A percentile compares a stretch with the other conserved stretches of the same genome.
These are phyloP conservation scores for Calycopis cecrops DNA, from an alignment of 1,140 invertebrate species.

Conservation along the genomic window DNA sequence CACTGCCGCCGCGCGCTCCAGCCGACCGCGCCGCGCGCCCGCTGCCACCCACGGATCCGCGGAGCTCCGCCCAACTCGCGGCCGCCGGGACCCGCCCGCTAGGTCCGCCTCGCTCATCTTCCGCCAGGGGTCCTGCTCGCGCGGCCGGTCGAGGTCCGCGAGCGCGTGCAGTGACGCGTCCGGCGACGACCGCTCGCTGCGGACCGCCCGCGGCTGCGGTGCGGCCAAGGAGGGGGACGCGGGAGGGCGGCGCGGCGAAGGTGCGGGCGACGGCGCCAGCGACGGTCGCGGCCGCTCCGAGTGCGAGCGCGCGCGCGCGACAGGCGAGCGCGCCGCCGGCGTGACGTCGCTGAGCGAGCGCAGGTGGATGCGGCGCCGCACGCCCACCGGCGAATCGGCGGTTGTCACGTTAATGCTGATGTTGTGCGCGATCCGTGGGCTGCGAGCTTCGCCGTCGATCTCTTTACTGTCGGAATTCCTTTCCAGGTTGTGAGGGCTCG, in stretches of 20 bases:
- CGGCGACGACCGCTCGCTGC: conserved; percentile 35
- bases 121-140: conserved; percentile 35
- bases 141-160: conserved; percentile 16
- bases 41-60: conserved; percentile 45
- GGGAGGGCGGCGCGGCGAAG: conserved; percentile 35
- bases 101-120: conserved; percentile 41
- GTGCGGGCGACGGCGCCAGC: conserved; percentile 30
- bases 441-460: conserved; percentile 22
- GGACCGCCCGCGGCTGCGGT: conserved; percentile 25
- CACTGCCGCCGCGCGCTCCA: conserved; percentile 42
- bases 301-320: conserved; percentile 53
- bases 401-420: conserved; percentile 68
- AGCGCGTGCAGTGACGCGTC: conserved; percentile 26
- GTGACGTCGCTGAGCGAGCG: conserved; percentile 69
- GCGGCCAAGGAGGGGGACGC: conserved; percentile 16
- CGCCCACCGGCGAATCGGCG: conserved; percentile 49
- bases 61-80: conserved; percentile 16
- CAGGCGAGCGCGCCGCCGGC: conserved; percentile 46
- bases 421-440: conserved; percentile 39
- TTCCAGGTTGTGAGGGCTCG: conserved; percentile 42
- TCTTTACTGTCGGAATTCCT: conserved; percentile 35
- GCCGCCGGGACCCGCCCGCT: conserved; percentile 19
- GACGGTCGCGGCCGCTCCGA: conserved; percentile 46
- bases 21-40: conserved; percentile 32
- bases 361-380: conserved; percentile 56